Conservation (phyloP, 2,888 invertebrate genomes). For the Drosophila atroscutellata region DNA sequence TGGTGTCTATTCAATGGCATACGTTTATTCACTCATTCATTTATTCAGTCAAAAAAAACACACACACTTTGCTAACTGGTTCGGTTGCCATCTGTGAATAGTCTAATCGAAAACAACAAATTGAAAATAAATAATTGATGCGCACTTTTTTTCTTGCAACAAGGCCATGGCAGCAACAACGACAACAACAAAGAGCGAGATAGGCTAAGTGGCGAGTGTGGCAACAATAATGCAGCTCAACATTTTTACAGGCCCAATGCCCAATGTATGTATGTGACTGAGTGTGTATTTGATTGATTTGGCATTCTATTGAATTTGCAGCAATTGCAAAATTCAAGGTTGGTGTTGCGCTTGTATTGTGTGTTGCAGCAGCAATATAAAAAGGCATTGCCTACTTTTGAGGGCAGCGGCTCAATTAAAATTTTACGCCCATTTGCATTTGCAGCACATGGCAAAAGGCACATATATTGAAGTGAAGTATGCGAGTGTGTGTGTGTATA, state of each 20-base stretch:
- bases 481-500: slow-evolving; percentile 4
- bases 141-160: slow-evolving; percentile 29
- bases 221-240: slow-evolving; percentile 27
- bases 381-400: slow-evolving; percentile 65
- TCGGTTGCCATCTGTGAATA: slow-evolving; percentile 52
- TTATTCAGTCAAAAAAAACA: slow-evolving; percentile 9
- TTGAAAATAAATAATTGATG: slow-evolving; percentile 77
- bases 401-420: slow-evolving; percentile 77
- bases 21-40: slow-evolving; percentile 35
- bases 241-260: slow-evolving; percentile 1
- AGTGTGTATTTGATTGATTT: slow-evolving; percentile 49
- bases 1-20: slow-evolving; percentile 25
- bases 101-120: slow-evolving; percentile 75
- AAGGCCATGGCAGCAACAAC: slow-evolving; percentile 2
- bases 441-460: slow-evolving; percentile 41
- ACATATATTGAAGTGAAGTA: slow-evolving; percentile 10
- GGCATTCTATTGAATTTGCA: slow-evolving; percentile 53
- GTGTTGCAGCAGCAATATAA: slow-evolving; percentile 36
- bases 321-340: slow-evolving; percentile 56
- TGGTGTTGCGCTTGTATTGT: slow-evolving; percentile 21
- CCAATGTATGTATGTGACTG: neutral
- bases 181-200: slow-evolving; percentile 15
- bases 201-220: slow-evolving; percentile 15
- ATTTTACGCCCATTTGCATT: slow-evolving; percentile 77
- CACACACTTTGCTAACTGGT: slow-evolving; percentile 34